A percentile compares a stretch with the other conserved stretches of the same genome.
These are phyloP conservation scores for Pseudomyrmex pallidus DNA, from an alignment of 1,140 invertebrate genomes.

Conservation along the genomic window DNA sequence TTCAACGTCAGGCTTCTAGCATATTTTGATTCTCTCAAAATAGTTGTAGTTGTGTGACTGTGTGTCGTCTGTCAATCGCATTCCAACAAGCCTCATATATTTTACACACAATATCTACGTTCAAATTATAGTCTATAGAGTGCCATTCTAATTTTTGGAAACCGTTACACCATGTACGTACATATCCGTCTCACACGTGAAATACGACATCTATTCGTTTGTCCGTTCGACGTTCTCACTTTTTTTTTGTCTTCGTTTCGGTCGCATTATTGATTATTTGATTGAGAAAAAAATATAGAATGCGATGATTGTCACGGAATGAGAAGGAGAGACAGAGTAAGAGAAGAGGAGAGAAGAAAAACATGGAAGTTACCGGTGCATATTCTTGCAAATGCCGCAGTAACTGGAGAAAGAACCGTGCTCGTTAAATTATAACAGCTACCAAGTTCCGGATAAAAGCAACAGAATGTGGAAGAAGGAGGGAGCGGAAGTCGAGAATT, in stretches of 20 bases:
- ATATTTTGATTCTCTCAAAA: no score
- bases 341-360: conserved; percentile 32
- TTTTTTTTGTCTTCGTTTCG: conserved; percentile 29
- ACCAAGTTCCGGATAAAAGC: conserved; percentile 69
- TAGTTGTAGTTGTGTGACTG: no score
- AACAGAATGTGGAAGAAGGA: conserved; percentile 53
- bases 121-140: conserved; percentile 44
- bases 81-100: no score
- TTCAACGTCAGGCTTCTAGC: no score
- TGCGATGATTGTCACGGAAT: conserved; percentile 33
- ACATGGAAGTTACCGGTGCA: conserved; percentile 26
- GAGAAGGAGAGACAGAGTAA: conserved; percentile 35
- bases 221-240: conserved; percentile 47
- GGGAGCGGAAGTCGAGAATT: conserved; percentile 32
- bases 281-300: conserved; percentile 11
- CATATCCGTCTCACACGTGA: conserved; percentile 36
- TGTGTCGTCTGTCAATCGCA: no score
- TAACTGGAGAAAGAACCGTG: conserved; percentile 67
- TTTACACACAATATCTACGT: conserved; percentile 40
- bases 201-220: conserved; percentile 41
- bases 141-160: conserved; percentile 65
- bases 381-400: conserved; percentile 46
- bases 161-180: conserved; percentile 21
- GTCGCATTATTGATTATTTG: conserved; percentile 21
- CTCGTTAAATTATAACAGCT: conserved; percentile 79